Percentiles rank a stretch among this genome's conserved stretches.
phyloP scores from a whole-genome alignment of 2,888 invertebrate species.

The Stictocephala bisonia region DNA sequence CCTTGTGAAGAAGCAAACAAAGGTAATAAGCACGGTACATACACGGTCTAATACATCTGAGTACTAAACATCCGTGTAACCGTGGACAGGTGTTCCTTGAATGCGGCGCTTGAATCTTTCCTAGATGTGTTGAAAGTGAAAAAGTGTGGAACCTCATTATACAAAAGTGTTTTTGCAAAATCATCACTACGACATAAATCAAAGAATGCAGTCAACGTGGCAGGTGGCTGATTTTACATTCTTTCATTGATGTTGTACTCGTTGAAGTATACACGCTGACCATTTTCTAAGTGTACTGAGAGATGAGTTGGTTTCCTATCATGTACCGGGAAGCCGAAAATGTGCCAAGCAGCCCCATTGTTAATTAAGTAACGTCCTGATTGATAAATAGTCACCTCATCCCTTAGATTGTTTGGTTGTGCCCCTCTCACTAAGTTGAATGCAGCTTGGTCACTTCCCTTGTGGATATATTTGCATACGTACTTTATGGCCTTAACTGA shows the following conservation, averaged over 20 bases:
- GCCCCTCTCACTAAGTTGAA: too few relatives aligned
- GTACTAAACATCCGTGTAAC: constrained; percentile 52
- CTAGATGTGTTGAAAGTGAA: constrained; percentile 52
- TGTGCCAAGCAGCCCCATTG: constrained; percentile 60
- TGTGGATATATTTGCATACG: not conserved
- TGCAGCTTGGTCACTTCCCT: too few relatives aligned
- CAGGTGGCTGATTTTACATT: not conserved
- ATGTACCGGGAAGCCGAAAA: constrained; percentile 50
- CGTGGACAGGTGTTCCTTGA: constrained; percentile 20
- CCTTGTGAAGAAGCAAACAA: constrained; percentile 55
- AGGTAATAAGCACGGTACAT: constrained; percentile 56
- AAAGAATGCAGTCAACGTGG: constrained; percentile 32
- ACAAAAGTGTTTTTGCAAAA: constrained; percentile 45
- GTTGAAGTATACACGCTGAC: not conserved
- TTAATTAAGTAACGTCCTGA: constrained; percentile 57
- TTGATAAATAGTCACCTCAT: constrained; percentile 57
- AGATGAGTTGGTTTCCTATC: not conserved
- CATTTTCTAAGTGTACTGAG: constrained; percentile 20
- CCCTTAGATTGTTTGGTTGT: too few relatives aligned
- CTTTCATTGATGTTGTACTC: not conserved
- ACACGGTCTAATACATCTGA: constrained; percentile 53
- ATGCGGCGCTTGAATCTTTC: constrained; percentile 33
- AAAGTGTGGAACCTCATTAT: constrained; percentile 51
- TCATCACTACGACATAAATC: not conserved
- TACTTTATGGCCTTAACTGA: not conserved